Conservation (phyloP, 2,113 vertebrate genomes). For the Spermophilus dauricus region DNA sequence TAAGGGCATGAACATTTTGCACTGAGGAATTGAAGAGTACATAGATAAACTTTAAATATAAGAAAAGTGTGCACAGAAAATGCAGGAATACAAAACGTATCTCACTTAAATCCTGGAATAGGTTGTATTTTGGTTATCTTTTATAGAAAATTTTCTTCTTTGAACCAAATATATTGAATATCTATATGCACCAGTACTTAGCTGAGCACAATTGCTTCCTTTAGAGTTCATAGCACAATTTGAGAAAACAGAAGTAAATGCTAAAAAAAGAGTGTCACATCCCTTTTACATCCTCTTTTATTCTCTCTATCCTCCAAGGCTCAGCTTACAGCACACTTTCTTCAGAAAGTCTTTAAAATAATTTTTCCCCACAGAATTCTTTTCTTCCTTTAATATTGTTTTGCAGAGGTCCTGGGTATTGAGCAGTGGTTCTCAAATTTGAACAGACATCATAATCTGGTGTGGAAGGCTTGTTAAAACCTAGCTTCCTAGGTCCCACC, state of each 20-base stretch:
- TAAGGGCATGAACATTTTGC: background rate
- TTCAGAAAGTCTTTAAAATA: background rate
- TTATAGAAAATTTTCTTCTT: constrained; percentile 34
- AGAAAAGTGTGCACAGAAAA: constrained; percentile 45
- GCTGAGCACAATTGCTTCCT: background rate
- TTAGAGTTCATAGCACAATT: background rate
- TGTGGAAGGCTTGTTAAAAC: background rate
- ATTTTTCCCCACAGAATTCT: background rate
- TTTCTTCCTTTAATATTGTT: background rate
- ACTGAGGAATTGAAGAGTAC: background rate
- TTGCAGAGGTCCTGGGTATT: background rate
- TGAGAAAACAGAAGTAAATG: background rate
- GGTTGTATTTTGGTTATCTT: background rate
- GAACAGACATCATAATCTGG: background rate
- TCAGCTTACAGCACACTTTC: background rate
- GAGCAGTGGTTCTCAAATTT: background rate
- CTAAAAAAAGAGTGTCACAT: background rate
- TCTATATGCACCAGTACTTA: background rate
- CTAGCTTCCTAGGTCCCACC: background rate
- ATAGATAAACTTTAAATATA: background rate
- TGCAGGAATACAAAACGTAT: background rate
- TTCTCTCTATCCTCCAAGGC: background rate
- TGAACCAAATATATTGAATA: background rate
- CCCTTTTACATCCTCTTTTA: background rate
- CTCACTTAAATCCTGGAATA: background rate